These are phyloP conservation scores for Entomobrya multifasciata DNA, from an alignment of 2,888 invertebrate species.

Conservation along the genomic window DNA sequence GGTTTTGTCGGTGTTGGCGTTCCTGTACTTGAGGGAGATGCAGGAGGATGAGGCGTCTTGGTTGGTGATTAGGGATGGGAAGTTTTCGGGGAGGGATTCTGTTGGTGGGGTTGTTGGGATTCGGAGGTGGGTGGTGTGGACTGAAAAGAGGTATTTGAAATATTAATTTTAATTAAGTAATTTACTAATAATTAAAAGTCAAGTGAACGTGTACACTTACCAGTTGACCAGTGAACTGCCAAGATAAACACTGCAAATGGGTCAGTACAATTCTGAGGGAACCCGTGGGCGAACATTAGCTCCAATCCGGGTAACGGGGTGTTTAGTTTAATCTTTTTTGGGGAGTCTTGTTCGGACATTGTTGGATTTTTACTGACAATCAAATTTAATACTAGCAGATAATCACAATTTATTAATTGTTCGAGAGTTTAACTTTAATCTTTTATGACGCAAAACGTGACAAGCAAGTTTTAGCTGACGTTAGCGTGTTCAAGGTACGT, in stretches of 20 bases:
- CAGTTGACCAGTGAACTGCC: slow-evolving; percentile 19
- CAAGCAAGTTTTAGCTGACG: no score
- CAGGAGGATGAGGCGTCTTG: background rate
- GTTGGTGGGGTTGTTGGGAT: background rate
- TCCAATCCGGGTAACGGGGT: slow-evolving; percentile 11
- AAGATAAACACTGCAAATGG: slow-evolving; percentile 1
- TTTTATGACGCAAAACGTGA: no score
- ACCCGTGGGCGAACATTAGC: background rate
- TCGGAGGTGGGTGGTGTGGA: background rate
- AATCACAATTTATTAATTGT: background rate
- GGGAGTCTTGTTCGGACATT: background rate
- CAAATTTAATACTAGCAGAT: background rate
- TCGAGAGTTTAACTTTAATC: no score
- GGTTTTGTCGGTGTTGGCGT: background rate
- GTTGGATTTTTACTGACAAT: background rate
- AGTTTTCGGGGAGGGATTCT: background rate
- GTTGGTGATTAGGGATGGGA: background rate
- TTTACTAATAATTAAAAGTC: no score
- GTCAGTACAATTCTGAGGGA: background rate
- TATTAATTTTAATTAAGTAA: no score
- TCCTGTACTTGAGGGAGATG: background rate
- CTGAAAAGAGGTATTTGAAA: background rate
- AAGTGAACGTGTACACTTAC: no score
- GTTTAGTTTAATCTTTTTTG: background rate
- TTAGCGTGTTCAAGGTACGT: no score